Conservation (phyloP, 2,797 vertebrate species). For the Moxostoma hubbsi region DNA sequence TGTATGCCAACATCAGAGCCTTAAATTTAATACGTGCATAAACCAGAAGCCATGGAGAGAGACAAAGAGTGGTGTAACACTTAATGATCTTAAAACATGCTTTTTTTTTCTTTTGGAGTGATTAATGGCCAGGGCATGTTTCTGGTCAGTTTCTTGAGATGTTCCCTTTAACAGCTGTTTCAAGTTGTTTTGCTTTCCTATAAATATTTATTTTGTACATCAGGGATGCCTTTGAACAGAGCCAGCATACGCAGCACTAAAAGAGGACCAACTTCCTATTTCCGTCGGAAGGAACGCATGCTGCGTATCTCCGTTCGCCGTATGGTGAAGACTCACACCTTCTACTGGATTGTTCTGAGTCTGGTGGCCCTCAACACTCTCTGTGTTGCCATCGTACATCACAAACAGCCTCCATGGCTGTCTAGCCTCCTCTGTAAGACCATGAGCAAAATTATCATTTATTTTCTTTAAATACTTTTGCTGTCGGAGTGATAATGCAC, state of each 20-base stretch:
- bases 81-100: no score
- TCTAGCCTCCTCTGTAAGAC: slow-evolving; percentile 94
- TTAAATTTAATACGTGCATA: no score
- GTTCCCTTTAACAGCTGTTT: no score
- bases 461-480: no score
- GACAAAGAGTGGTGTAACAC: no score
- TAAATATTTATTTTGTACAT: background rate
- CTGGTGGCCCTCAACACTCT: slow-evolving; percentile 96
- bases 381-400: slow-evolving; percentile 97
- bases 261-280: slow-evolving; percentile 89
- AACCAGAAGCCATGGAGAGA: no score
- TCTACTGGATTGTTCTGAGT: slow-evolving; percentile 96
- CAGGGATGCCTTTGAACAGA: slow-evolving; percentile 87
- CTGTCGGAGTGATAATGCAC: no score
- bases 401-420: slow-evolving; percentile 92
- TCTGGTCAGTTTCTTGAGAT: no score
- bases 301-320: slow-evolving; percentile 94
- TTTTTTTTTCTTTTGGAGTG: no score
- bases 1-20: no score
- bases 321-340: slow-evolving; percentile 96
- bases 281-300: slow-evolving; percentile 92
- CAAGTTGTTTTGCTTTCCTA: background rate
- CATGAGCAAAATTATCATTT: background rate
- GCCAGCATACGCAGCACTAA: slow-evolving; percentile 90
- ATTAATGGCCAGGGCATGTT: no score